phyloP scores from a whole-genome alignment of 2,113 vertebrate species.

The Cryptomyrus ogoouensis region DNA sequence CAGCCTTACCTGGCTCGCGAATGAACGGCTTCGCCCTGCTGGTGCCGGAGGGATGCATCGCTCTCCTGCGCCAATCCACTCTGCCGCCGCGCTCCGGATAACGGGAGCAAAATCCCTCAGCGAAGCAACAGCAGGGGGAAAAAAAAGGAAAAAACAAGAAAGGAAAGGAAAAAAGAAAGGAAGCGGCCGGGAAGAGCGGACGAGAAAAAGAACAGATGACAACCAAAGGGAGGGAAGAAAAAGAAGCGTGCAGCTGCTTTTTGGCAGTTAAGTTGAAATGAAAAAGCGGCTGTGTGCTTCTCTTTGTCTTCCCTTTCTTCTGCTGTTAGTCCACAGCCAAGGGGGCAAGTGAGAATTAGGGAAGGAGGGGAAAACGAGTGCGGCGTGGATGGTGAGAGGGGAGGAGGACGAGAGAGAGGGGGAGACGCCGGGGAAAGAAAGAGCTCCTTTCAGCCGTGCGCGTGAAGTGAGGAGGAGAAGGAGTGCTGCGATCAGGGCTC shows the following conservation, averaged over 20 bases:
- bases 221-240: background rate
- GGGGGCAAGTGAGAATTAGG: background rate
- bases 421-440: constrained; percentile 48
- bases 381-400: background rate
- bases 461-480: constrained; percentile 69
- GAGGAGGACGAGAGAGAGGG: constrained; percentile 47
- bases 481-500: constrained; percentile 60
- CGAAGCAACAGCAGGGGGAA: background rate
- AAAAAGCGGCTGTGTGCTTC: background rate
- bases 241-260: constrained; percentile 5
- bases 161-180: background rate
- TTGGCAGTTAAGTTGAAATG: background rate
- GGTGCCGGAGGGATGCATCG: constrained; percentile 69
- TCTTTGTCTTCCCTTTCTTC: background rate
- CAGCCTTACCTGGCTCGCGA: constrained; percentile 72
- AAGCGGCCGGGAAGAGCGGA: background rate
- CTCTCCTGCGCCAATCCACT: constrained; percentile 56
- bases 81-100: constrained; percentile 47
- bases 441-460: constrained; percentile 73
- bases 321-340: constrained; percentile 14
- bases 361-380: background rate
- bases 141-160: background rate
- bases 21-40: constrained; percentile 73
- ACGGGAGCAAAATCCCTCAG: constrained; percentile 4
- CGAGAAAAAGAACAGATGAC: background rate